Percentiles rank a stretch among this genome's conserved stretches.
These are phyloP conservation scores for Triops cancriformis DNA, from an alignment of 1,140 invertebrate species.

Conservation along the genomic window DNA sequence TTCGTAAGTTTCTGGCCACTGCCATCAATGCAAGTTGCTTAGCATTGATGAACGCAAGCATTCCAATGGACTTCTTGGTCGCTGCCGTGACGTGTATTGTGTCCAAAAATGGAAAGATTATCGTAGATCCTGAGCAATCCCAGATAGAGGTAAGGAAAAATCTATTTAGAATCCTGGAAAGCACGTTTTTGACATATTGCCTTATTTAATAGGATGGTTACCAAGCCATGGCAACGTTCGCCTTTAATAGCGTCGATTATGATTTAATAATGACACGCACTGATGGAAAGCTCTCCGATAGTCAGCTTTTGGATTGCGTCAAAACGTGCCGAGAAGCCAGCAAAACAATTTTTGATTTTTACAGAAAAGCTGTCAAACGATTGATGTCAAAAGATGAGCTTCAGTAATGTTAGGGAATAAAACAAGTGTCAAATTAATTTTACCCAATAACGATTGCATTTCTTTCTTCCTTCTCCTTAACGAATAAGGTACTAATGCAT, in stretches of 20 bases:
- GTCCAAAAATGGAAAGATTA: slow-evolving; percentile 50
- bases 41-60: slow-evolving; percentile 66
- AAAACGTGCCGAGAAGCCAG: slow-evolving; percentile 54
- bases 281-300: slow-evolving; percentile 54
- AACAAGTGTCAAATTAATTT: not conserved
- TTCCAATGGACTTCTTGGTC: slow-evolving; percentile 68
- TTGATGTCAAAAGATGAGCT: slow-evolving; percentile 25
- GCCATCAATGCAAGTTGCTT: slow-evolving; percentile 71
- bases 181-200: slow-evolving; percentile 26
- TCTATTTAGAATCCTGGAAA: slow-evolving; percentile 21
- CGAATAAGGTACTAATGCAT: not conserved
- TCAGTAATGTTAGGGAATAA: not conserved
- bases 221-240: slow-evolving; percentile 54
- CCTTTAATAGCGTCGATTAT: slow-evolving; percentile 58
- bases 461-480: not conserved
- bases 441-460: not conserved
- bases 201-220: slow-evolving; percentile 36
- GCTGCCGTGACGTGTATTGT: slow-evolving; percentile 67
- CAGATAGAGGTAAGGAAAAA: slow-evolving; percentile 37
- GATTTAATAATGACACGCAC: slow-evolving; percentile 55
- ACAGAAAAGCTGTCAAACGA: slow-evolving; percentile 48
- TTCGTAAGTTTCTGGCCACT: slow-evolving; percentile 59
- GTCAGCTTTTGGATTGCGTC: slow-evolving; percentile 53
- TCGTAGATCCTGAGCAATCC: slow-evolving; percentile 53
- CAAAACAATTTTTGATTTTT: slow-evolving; percentile 59